Evolutionary conservation across 1,140 invertebrate genomes (phyloP), one percentile per base, ranked within the genome.

Genomic region (Drosophila novamexicana): DNA sequence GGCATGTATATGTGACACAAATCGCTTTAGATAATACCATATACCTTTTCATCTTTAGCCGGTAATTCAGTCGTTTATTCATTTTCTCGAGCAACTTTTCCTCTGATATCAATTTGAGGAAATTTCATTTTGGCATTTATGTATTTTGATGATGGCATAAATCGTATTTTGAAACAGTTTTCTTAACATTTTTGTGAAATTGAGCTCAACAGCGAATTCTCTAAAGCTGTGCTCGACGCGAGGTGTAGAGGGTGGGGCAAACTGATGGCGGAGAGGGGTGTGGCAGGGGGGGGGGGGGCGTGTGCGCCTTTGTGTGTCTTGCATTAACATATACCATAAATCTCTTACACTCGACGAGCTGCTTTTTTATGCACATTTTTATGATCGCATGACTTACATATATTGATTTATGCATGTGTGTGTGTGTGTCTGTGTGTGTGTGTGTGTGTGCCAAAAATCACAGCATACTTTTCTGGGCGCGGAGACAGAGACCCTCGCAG

Each of bases 241-340:
- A 9, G 0, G 1, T 9, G 8, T 39, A 37, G 56, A 47, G 49
- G 58, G 39, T 14, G 32, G 49, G 49, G 49, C 0, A 1, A 7
- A 8, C 7, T 37, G 8, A 2, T 3, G 1, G 10, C 5, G 49
- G 22, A 6, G 49, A 5, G 22, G 16, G 16, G 6, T 3, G 6
- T 0, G 45, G 45, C 18, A 0, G 18, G 1, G 8, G 3, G 22
- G 29, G 2, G 49, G 49, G 22, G n/a, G 49, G 6, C 12, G 29
- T 2, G 10, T 9, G 18, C 47, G 16, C 12, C 16, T 36, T 37
- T 39, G 52, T 16, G 32, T 44, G 54, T 29, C 32, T 29, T 57
- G 32, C 56, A 73, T 73, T 73, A 73, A 68, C 56, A 68, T 73
- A 53, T 66, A 67, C 36, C 70, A 73, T 73, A 73, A 73, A 73